phyloP scores from a whole-genome alignment of 2,797 vertebrate genomes.

The Hippopotamyrus pictus region DNA sequence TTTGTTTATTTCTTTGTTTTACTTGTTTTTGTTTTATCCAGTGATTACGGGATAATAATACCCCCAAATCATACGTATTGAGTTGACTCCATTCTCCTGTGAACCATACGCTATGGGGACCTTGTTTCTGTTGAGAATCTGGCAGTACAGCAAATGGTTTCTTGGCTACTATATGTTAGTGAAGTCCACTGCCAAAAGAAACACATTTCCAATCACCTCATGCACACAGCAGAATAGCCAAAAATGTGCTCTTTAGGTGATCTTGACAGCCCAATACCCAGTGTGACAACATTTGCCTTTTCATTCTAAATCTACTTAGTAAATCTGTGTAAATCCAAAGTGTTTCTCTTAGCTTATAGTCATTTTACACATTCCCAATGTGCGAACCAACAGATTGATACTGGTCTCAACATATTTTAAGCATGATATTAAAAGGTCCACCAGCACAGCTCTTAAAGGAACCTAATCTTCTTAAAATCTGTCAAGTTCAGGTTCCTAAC shows the following conservation, averaged over 20 bases:
- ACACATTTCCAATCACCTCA: neutral
- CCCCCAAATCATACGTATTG: neutral
- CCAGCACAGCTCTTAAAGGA: neutral
- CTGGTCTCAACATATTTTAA: neutral
- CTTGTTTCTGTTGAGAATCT: neutral
- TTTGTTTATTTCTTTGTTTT: neutral
- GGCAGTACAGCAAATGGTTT: neutral
- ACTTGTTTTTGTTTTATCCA: neutral
- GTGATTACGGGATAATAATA: neutral
- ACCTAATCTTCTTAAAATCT: neutral
- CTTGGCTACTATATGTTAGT: conserved; percentile 1
- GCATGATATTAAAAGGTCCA: neutral
- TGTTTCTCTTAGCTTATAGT: neutral
- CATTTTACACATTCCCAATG: neutral
- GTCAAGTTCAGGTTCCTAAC: neutral
- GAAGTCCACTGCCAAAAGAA: neutral
- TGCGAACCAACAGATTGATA: neutral
- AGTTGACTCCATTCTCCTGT: neutral
- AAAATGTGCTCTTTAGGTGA: conserved; percentile 2
- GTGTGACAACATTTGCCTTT: conserved; percentile 1
- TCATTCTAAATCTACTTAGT: neutral
- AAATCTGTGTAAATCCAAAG: neutral
- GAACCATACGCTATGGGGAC: neutral
- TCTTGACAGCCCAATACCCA: neutral
- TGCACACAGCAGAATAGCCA: neutral